Evolutionary conservation across 2,113 vertebrate species (phyloP).

Genomic region (Paramisgurnus dabryanus): DNA sequence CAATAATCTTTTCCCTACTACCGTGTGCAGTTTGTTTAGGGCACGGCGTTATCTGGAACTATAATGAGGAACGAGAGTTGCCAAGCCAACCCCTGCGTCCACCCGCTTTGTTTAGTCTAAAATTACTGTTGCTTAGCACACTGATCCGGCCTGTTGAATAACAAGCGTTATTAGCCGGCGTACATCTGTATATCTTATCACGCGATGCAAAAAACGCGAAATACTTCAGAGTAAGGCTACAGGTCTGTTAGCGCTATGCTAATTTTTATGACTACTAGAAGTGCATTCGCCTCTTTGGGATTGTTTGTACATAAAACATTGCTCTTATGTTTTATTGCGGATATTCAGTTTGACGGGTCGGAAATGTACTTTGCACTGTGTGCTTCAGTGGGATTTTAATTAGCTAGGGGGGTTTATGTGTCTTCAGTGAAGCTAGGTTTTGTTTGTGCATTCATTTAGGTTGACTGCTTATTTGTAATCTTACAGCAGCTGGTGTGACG

Average conservation of each 20-base stretch:
- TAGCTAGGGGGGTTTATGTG: constrained; percentile 25
- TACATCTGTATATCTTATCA: constrained; percentile 30
- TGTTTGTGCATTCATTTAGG: constrained; percentile 35
- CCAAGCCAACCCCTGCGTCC: constrained; percentile 43
- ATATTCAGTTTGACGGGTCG: constrained; percentile 2
- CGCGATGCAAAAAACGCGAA: background rate
- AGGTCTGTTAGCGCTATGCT: background rate
- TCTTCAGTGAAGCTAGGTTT: constrained; percentile 36
- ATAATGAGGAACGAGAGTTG: constrained; percentile 45
- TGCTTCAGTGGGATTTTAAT: constrained; percentile 32
- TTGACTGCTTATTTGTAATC: constrained; percentile 40
- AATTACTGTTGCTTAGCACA: constrained; percentile 50
- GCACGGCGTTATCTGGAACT: constrained; percentile 41
- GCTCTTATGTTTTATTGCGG: background rate
- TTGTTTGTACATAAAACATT: constrained; percentile 11
- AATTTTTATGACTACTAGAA: background rate
- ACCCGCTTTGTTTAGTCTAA: constrained; percentile 50
- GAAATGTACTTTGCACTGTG: constrained; percentile 24
- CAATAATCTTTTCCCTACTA: constrained; percentile 32
- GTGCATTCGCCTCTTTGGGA: background rate
- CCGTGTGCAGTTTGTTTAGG: constrained; percentile 33
- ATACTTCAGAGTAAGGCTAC: no score
- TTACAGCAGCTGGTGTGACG: background rate
- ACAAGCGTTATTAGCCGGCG: constrained; percentile 22
- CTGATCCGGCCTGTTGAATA: constrained; percentile 6